Base-by-base conservation (phyloP, 2,888 invertebrate genomes). In the Lithosia quadra region DNA sequence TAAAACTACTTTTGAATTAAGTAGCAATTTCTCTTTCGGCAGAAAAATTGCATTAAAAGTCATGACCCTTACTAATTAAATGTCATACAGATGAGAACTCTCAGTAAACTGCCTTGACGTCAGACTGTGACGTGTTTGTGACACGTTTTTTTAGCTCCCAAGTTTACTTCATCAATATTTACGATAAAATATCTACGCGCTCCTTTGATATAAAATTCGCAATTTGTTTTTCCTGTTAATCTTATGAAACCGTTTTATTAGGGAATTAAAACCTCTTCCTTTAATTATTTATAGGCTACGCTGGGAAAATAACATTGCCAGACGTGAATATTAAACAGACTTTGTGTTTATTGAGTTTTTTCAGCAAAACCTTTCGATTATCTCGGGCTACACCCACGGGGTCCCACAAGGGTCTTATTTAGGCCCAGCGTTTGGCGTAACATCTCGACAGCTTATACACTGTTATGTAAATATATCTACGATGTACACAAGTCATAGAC, bases 11-110 rank as follows among this genome's bases (percentile, higher is more conserved):
- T 18, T 43, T 18, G 1, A 43, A 43, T 43, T 15, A 18, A 5
- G 5, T 28, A 28, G 15, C 0, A 43, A 15, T 18, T 15, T 39
- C 15, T 15, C 15, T 39, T 39, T 2, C 10, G 36, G 2, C 9
- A 11, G 11, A 36, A 36, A 36, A 10, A 10, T 10, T 28, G n/a
- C n/a, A 63, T 36, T 53, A 59, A 11, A 36, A 36, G 18, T n/a
- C n/a, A n/a, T 18, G 43, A 36, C 39, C 60, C 53, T 58, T 43
- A 49, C 60, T 28, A 34, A n/a, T 28, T 64, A 64, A 68, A 60
- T 64, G 63, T 61, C 64, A 68, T 57, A 22, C n/a, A 33, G 39
- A 21, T 18, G 15, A 21, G n/a, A 62, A 57, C n/a, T 55, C 59
- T 59, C n/a, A 11, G 43, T n/a, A 18, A n/a, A n/a, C 49, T n/a